Base-by-base conservation (phyloP, 2,113 vertebrate genomes). In the Panurus biarmicus region DNA sequence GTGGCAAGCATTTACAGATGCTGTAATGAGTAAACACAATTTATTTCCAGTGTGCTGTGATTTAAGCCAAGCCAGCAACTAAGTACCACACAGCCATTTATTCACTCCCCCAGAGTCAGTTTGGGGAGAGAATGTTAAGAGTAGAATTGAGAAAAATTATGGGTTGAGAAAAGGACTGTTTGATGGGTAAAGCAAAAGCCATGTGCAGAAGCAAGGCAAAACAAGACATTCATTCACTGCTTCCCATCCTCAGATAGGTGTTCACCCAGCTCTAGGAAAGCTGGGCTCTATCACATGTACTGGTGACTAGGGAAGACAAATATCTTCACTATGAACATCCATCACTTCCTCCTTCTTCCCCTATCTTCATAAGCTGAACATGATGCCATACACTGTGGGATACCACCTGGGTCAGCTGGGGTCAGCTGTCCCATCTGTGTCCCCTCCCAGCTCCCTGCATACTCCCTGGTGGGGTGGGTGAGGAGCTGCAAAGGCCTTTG, bases 211-310 rank as follows among this genome's bases (percentile, higher is more conserved):
- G 14, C 40, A 60, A 79, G 42, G 14, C 6, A 54, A 35, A 79
- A 24, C 10, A 53, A 53, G 21, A 10, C 35, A 42, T 79, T 91
- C 14, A 54, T 73, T 74, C 61, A 21, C 35, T 54, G 6, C 14
- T 48, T 85, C 25, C 25, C 22, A 21, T 73, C 12, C 40, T 47
- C 3, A 6, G 31, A 18, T 18, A 35, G 29, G 6, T 67, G 15
- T 36, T 73, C 8, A 48, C 15, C 31, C 31, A 36, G 33, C 26
- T 44, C 31, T 11, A 36, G 60, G 40, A 54, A 48, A 79, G 29
- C 38, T 0, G 0, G 19, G 19, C 22, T 78, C n/a, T 5, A 8
- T 53, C 25, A 12, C 9, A 3, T 35, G 7, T 47, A 6, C 16
- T 31, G 5, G 20, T 58, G 36, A 45, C 19, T n/a, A 54, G 25